A percentile compares a stretch with the other conserved stretches of the same genome.
phyloP scores from a whole-genome alignment of 1,140 invertebrate species.

The Drosophila quadrilineata region DNA sequence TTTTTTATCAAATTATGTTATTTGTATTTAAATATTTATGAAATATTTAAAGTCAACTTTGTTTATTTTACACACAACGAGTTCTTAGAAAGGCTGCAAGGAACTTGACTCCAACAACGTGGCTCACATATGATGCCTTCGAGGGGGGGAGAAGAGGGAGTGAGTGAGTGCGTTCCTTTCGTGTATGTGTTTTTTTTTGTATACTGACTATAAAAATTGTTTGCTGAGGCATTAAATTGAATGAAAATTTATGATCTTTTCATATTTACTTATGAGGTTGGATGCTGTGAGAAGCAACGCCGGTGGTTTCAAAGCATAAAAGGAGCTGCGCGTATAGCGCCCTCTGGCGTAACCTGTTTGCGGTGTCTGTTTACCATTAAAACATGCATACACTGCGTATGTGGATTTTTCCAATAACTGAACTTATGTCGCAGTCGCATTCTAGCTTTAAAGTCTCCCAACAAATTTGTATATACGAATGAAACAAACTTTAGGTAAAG shows the following conservation, averaged over 20 bases:
- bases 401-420: not conserved
- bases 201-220: constrained; percentile 78
- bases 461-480: too few species aligned
- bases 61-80: constrained; percentile 58
- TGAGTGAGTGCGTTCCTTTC: too few species aligned
- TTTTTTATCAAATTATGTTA: too few species aligned
- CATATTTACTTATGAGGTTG: constrained; percentile 73
- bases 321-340: constrained; percentile 36
- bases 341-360: constrained; percentile 42
- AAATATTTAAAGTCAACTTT: constrained; percentile 5
- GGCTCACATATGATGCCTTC: too few species aligned
- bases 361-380: constrained; percentile 2
- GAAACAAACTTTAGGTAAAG: constrained; percentile 60
- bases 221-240: constrained; percentile 81
- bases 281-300: not conserved
- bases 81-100: constrained; percentile 69
- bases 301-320: constrained; percentile 25
- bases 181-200: too few species aligned
- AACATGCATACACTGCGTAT: not conserved
- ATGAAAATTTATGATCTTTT: constrained; percentile 81
- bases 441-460: constrained; percentile 56
- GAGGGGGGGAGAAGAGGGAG: too few species aligned
- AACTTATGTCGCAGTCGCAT: not conserved
- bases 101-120: constrained; percentile 18
- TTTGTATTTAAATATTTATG: too few species aligned